Percentiles rank a stretch among this genome's conserved stretches.
phyloP scores from a whole-genome alignment of 2,113 vertebrate genomes.

The Scophthalmus maximus region DNA sequence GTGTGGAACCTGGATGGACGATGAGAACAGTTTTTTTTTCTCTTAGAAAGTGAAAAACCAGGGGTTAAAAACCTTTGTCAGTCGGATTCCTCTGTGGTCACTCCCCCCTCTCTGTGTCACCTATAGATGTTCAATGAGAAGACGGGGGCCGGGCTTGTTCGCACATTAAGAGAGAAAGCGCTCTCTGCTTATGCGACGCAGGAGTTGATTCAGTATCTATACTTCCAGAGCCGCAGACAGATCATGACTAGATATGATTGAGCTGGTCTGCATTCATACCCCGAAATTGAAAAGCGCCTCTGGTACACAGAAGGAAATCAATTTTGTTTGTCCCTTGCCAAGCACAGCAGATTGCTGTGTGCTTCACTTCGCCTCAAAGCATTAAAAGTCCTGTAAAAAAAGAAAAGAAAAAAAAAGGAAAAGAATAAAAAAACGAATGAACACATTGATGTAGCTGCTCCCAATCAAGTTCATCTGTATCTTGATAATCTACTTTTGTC shows the following conservation, averaged over 20 bases:
- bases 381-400: constrained; percentile 41
- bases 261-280: constrained; percentile 41
- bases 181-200: constrained; percentile 16
- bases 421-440: too few relatives aligned
- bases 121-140: background rate
- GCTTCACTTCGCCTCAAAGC: constrained; percentile 19
- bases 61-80: constrained; percentile 5
- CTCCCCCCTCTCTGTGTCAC: constrained; percentile 6
- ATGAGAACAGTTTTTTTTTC: background rate
- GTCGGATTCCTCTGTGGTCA: background rate
- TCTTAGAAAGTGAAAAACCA: constrained; percentile 7
- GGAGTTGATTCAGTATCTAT: constrained; percentile 13
- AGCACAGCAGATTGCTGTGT: constrained; percentile 41
- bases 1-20: background rate
- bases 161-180: constrained; percentile 10
- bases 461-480: constrained; percentile 1
- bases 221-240: constrained; percentile 36
- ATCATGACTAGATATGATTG: constrained; percentile 52
- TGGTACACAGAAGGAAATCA: constrained; percentile 51
- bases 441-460: constrained; percentile 18
- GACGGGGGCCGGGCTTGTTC: constrained; percentile 16
- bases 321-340: constrained; percentile 29
- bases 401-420: constrained; percentile 50
- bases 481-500: constrained; percentile 29
- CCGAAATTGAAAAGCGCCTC: constrained; percentile 51